phyloP scores from a whole-genome alignment of 2,888 invertebrate genomes.

The Candidula unifasciata region DNA sequence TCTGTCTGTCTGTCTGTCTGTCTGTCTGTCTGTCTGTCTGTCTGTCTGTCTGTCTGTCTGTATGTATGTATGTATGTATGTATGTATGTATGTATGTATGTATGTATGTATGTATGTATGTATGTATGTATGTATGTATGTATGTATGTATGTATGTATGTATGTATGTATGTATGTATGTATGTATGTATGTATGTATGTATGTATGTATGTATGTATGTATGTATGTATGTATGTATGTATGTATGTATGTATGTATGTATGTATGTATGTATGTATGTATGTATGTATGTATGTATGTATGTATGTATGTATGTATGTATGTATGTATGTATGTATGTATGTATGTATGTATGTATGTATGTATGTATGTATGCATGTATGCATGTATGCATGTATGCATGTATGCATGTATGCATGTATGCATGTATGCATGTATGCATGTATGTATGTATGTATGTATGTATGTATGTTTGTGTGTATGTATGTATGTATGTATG shows the following conservation, averaged over 20 bases:
- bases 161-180: neutral
- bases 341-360: neutral
- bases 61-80: too few species aligned
- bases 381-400: too few species aligned
- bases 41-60: too few species aligned
- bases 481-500: constrained; percentile 28
- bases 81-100: too few species aligned
- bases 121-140: too few species aligned
- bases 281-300: neutral
- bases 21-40: neutral
- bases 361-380: neutral
- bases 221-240: constrained; percentile 38
- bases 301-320: neutral
- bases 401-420: constrained; percentile 19
- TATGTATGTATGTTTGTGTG: too few species aligned
- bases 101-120: too few species aligned
- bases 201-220: constrained; percentile 39
- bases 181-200: constrained; percentile 42
- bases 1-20: neutral
- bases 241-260: constrained; percentile 37
- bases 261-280: constrained; percentile 14
- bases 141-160: too few species aligned
- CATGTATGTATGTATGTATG: constrained; percentile 21
- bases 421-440: constrained; percentile 22
- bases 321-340: neutral